Conservation (phyloP, 2,113 vertebrate species). For the Phainopepla nitens region DNA sequence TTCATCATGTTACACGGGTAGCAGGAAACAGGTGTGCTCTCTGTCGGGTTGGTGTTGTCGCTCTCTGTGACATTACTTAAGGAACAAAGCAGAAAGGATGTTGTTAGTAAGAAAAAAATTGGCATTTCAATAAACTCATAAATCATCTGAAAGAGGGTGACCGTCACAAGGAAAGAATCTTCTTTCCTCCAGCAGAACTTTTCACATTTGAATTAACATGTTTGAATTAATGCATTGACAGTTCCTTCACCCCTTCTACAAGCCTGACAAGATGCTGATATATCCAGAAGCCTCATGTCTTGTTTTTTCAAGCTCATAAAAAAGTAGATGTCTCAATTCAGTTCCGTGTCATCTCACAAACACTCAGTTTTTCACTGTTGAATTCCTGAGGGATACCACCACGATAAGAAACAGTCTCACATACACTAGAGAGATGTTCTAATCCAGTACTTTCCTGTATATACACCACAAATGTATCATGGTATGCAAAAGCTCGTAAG, state of each 20-base stretch:
- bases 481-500: neutral
- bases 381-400: neutral
- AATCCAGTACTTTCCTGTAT: neutral
- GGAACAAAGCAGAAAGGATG: conserved; percentile 47
- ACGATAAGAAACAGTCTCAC: neutral
- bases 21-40: conserved; percentile 79
- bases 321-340: neutral
- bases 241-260: neutral
- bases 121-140: neutral
- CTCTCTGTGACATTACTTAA: conserved; percentile 78
- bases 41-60: conserved; percentile 68
- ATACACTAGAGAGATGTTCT: neutral
- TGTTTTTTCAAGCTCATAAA: neutral
- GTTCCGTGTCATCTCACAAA: neutral
- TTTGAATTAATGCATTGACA: neutral
- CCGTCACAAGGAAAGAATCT: neutral
- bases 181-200: neutral
- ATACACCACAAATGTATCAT: neutral
- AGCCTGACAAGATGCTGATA: conserved; percentile 14
- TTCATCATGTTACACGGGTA: conserved; percentile 83
- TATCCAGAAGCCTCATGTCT: neutral
- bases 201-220: neutral
- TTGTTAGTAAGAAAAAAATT: neutral
- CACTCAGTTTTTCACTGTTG: neutral
- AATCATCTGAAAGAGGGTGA: neutral